phyloP scores from a whole-genome alignment of 2,888 invertebrate species.

The Nemotelus pantherinus region DNA sequence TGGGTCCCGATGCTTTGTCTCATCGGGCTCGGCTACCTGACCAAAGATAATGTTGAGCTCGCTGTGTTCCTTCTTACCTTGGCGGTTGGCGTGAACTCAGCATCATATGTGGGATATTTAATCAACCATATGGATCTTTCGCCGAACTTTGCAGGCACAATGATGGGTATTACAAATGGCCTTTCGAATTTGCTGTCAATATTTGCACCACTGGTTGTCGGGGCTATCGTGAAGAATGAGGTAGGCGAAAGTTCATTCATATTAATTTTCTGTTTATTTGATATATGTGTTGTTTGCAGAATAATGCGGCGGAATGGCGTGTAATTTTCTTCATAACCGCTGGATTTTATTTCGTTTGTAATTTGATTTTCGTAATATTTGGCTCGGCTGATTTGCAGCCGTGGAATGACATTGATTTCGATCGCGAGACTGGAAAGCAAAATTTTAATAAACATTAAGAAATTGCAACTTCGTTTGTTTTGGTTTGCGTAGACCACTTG shows the following conservation, averaged over 20 bases:
- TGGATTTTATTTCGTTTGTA: conserved; percentile 67
- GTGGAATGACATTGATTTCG: conserved; percentile 64
- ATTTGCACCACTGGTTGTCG: conserved; percentile 71
- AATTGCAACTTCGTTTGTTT: too few species aligned
- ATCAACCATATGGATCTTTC: conserved; percentile 77
- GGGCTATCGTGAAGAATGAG: conserved; percentile 68
- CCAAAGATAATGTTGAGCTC: conserved; percentile 62
- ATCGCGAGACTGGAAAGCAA: not conserved
- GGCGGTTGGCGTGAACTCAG: conserved; percentile 72
- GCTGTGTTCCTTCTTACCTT: conserved; percentile 69
- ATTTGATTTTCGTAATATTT: conserved; percentile 67
- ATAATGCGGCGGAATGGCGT: conserved; percentile 66
- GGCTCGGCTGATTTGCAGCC: conserved; percentile 68
- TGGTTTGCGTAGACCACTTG: too few species aligned
- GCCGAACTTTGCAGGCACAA: conserved; percentile 74
- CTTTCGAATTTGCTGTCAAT: conserved; percentile 72
- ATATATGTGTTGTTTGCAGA: conserved; percentile 49
- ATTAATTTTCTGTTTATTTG: not conserved
- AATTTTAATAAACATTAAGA: not conserved
- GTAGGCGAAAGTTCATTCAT: conserved; percentile 60
- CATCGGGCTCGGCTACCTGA: conserved; percentile 67
- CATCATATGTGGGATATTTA: conserved; percentile 70
- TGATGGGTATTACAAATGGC: conserved; percentile 77
- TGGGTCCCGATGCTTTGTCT: conserved; percentile 69
- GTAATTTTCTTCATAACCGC: conserved; percentile 69